These are phyloP conservation scores for Lycopodina hypogea DNA, from an alignment of 37 sponge, comb jelly and placozoan genomes.

Conservation along the genomic window DNA sequence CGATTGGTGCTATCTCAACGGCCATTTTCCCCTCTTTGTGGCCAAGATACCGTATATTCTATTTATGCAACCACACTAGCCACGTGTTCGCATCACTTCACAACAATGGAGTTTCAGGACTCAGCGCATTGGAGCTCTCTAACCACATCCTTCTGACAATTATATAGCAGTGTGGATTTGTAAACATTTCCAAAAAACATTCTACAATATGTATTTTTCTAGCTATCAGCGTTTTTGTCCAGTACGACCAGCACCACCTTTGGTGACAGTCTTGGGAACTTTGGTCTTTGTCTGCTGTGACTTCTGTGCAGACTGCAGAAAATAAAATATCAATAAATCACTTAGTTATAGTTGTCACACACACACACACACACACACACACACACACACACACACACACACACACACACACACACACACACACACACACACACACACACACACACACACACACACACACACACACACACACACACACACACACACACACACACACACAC, in stretches of 20 bases:
- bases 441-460: too few species aligned
- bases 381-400: too few species aligned
- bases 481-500: too few species aligned
- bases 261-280: slow-evolving; percentile 12
- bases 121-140: too few species aligned
- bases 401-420: too few species aligned
- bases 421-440: too few species aligned
- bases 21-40: slow-evolving; percentile 50
- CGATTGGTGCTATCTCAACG: slow-evolving; percentile 5
- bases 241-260: slow-evolving; percentile 10
- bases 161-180: too few species aligned
- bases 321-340: neutral
- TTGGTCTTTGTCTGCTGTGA: slow-evolving; percentile 27
- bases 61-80: slow-evolving; percentile 20
- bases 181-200: too few species aligned
- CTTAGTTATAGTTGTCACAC: neutral
- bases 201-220: neutral
- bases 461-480: too few species aligned
- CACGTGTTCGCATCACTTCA: slow-evolving; percentile 4
- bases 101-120: too few species aligned
- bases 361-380: neutral
- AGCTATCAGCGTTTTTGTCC: slow-evolving; percentile 17
- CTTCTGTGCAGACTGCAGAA: slow-evolving; percentile 22
- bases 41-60: slow-evolving; percentile 72
- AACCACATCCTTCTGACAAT: too few species aligned